Evolutionary conservation across 2,113 vertebrate genomes (phyloP).

Genomic region (Ceyx cyanopectus): DNA sequence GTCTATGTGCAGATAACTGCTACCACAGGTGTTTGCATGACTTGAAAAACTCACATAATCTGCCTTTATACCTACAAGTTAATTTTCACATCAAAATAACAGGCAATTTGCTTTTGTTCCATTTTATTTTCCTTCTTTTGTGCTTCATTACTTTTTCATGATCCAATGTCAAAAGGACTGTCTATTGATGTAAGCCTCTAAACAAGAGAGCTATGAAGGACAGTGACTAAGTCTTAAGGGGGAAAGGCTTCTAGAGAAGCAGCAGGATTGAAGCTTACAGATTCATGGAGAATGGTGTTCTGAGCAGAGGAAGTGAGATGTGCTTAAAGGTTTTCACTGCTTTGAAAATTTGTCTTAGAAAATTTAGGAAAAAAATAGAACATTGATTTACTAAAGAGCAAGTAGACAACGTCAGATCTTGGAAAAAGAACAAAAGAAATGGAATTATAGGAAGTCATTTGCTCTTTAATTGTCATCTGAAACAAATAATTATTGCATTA

Average conservation of each 20-base stretch:
- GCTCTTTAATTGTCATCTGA: neutral
- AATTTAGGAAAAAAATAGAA: neutral
- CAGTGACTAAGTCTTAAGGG: neutral
- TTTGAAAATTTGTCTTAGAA: neutral
- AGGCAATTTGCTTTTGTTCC: neutral
- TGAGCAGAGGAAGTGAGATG: fast-evolving
- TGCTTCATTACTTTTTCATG: neutral
- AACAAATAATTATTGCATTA: conserved; percentile 19
- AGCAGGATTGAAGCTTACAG: neutral
- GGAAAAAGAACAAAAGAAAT: neutral
- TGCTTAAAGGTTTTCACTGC: neutral
- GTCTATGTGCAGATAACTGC: neutral
- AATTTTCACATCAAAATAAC: neutral
- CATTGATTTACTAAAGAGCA: too few relatives aligned
- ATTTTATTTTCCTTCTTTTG: neutral
- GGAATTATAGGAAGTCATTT: neutral
- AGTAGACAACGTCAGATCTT: too few relatives aligned
- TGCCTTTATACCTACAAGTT: neutral
- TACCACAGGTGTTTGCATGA: neutral
- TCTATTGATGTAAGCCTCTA: neutral
- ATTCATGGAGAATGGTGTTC: neutral
- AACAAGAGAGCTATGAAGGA: neutral
- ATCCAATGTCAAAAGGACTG: neutral
- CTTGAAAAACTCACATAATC: neutral
- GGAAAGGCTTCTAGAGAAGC: neutral